A percentile compares a stretch with the other conserved stretches of the same genome.
These are phyloP conservation scores for Cheilosia urbana DNA, from an alignment of 2,888 invertebrate species.

Conservation along the genomic window DNA sequence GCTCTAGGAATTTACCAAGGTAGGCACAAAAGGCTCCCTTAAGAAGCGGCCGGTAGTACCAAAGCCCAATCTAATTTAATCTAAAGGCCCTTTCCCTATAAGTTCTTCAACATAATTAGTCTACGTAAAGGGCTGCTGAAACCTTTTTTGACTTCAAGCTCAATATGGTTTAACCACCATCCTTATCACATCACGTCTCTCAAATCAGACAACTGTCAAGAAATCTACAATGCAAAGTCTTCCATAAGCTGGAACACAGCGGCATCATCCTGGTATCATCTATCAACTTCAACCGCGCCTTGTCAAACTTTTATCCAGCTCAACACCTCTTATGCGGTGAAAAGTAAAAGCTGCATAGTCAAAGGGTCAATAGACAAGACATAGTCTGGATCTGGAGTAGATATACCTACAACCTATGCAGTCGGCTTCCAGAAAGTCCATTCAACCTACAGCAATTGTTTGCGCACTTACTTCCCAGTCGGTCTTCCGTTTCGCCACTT, in stretches of 20 bases:
- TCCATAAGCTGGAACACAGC: background rate
- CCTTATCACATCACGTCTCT: background rate
- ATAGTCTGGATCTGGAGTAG: conserved; percentile 43
- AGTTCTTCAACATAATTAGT: no score
- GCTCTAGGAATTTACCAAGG: no score
- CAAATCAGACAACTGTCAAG: background rate
- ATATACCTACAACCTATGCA: conserved; percentile 7
- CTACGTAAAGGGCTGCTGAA: no score
- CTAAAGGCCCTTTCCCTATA: no score
- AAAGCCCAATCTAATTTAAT: no score
- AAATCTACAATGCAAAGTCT: background rate
- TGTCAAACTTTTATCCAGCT: conserved; percentile 51
- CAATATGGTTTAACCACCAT: no score
- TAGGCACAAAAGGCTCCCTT: no score
- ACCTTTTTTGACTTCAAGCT: no score
- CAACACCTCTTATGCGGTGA: conserved; percentile 41
- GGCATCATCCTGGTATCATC: background rate
- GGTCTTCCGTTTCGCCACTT: conserved; percentile 3
- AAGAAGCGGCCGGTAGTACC: no score
- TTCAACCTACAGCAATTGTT: conserved; percentile 58
- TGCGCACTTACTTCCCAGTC: conserved; percentile 22
- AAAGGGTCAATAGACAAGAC: conserved; percentile 60
- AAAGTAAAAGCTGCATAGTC: conserved; percentile 63
- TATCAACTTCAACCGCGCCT: conserved; percentile 39
- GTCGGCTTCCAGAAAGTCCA: conserved; percentile 39